These are phyloP conservation scores for Pristionchus japonicus DNA, from an alignment of 2,888 invertebrate species.

Conservation along the genomic window DNA sequence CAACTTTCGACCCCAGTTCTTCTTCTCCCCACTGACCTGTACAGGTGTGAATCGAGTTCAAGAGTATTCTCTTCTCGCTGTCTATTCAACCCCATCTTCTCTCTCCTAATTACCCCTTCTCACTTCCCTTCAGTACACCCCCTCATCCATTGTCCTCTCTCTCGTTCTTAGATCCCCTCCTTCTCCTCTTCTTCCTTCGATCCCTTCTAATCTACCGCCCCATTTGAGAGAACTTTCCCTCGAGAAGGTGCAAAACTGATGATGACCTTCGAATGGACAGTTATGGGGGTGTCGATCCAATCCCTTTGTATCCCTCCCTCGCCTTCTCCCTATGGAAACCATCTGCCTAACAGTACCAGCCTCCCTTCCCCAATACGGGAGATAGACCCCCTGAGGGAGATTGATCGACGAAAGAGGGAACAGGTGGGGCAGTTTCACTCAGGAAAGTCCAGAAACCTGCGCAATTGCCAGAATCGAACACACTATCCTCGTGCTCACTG, in stretches of 20 bases:
- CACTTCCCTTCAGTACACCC: conserved; percentile 13
- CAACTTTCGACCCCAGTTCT: too few species aligned
- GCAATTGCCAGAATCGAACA: not conserved
- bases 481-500: not conserved
- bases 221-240: conserved; percentile 1
- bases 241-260: conserved; percentile 12
- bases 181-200: conserved; percentile 1
- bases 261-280: conserved; percentile 8
- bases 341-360: conserved; percentile 37
- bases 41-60: conserved; percentile 33
- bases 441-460: not conserved
- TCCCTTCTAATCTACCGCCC: conserved; percentile 16
- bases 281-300: conserved; percentile 27
- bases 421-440: not conserved
- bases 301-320: not conserved
- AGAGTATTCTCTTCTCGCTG: not conserved
- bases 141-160: conserved; percentile 20
- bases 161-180: conserved; percentile 28
- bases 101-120: conserved; percentile 33
- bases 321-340: not conserved
- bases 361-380: not conserved
- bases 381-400: not conserved
- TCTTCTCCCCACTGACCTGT: not conserved
- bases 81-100: not conserved
- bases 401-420: not conserved